Evolutionary conservation across 1,140 invertebrate genomes (phyloP), one percentile per base, ranked within the genome.

Genomic region (Drosophila neocordata): DNA sequence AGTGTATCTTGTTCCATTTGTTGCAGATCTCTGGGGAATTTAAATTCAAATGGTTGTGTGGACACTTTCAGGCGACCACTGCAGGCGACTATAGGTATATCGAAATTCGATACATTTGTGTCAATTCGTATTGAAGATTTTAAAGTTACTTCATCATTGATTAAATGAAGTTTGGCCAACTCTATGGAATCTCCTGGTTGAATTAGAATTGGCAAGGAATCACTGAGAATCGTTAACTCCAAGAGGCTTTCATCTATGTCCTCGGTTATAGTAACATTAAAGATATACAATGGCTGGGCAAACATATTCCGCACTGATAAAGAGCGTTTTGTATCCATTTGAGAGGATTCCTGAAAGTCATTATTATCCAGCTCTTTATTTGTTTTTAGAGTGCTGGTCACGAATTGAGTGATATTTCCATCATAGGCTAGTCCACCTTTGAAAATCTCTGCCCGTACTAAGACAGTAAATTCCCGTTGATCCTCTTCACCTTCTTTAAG

Each of bases 151-250:
- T 74, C 68, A 4, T 70, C 62, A 27, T 84, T 70, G 8, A 88
- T 68, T 37, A 90, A 52, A 37, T 69, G 56, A 8, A 91, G 61
- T 8, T 75, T 66, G 2, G 85, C 62, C 11, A 92, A 52, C 15
- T 81, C 74, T 11, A 79, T 58, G 0, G 85, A 73, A 4, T 91
- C 73, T 0, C 87, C 84, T 7, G 89, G 89, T 59, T 79, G 73
- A 18, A 92, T 27, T 11, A 84, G 18, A n/a, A 76, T 37, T 12
- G 73, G 69, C 52, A 41, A 31, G 9, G 77, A 75, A 11, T 72
- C 65, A 1, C 69, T 59, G 91, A 94, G 92, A 71, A 64, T 53
- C 1, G 53, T 57, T 6, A 88, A 20, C 35, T 89, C 72, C 18
- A 88, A 24, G 6, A 79, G 48, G 0, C 73, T 69, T 3, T 68